Conservation (phyloP, 2,797 vertebrate species). For the Hippoglossus hippoglossus region DNA sequence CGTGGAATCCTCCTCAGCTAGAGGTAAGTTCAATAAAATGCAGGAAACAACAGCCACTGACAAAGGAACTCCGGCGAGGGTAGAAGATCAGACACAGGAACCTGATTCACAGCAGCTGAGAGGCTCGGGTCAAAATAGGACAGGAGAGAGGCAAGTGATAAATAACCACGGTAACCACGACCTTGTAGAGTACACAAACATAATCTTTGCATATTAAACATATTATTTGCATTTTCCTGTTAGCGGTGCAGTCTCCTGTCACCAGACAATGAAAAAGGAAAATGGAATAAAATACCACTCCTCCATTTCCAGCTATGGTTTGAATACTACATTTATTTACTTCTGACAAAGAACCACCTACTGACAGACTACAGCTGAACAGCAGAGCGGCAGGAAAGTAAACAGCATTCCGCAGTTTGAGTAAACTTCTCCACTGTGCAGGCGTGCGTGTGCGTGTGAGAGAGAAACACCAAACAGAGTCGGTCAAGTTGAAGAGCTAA, state of each 20-base stretch:
- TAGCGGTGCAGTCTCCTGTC: background rate
- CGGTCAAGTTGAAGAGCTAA: background rate
- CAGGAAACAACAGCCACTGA: constrained; percentile 52
- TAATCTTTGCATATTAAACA: background rate
- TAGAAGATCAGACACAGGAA: constrained; percentile 53
- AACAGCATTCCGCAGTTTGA: constrained; percentile 33
- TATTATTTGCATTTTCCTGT: background rate
- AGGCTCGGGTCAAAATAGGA: constrained; percentile 42
- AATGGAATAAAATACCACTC: background rate
- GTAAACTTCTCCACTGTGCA: constrained; percentile 11
- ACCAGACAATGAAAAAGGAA: background rate
- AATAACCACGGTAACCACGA: background rate
- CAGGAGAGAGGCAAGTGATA: constrained; percentile 26
- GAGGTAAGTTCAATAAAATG: constrained; percentile 66
- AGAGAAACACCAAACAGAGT: constrained; percentile 19
- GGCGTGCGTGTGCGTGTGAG: constrained; percentile 19
- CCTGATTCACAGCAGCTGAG: constrained; percentile 36
- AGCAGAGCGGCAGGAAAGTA: constrained; percentile 20
- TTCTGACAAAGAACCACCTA: constrained; percentile 2
- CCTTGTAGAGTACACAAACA: constrained; percentile 12
- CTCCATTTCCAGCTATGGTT: background rate
- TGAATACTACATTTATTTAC: constrained; percentile 3
- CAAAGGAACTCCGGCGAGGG: constrained; percentile 47
- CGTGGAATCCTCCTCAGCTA: constrained; percentile 60
- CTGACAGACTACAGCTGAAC: constrained; percentile 21